phyloP scores from a whole-genome alignment of 2,113 vertebrate species.

The Thamnophis sirtalis region DNA sequence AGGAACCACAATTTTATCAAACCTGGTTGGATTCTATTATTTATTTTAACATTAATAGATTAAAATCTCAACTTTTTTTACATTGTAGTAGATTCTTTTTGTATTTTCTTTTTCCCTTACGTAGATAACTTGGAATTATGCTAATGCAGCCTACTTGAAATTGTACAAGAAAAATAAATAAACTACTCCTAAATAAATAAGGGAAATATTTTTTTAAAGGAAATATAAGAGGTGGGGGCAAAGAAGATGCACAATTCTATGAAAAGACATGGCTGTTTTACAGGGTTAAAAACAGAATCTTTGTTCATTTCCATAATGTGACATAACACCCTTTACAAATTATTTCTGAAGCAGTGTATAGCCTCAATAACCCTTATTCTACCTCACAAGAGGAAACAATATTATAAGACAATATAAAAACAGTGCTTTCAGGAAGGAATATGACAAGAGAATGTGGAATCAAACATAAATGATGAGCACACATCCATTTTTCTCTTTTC shows the following conservation, averaged over 20 bases:
- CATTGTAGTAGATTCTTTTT: not conserved
- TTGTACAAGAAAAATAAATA: not conserved
- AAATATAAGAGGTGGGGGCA: not conserved
- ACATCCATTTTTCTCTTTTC: not conserved
- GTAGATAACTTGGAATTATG: not conserved
- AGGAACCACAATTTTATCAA: not conserved
- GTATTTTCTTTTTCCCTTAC: not conserved
- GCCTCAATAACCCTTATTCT: not conserved
- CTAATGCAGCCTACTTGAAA: not conserved
- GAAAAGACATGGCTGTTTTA: not conserved
- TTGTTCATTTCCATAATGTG: not conserved
- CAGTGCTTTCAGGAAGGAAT: conserved; percentile 9
- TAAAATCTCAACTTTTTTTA: not conserved
- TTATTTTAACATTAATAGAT: not conserved
- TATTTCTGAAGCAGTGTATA: not conserved
- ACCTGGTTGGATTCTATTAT: not conserved
- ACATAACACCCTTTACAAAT: not conserved
- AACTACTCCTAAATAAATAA: not conserved
- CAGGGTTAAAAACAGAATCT: not conserved
- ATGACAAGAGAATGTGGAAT: not conserved
- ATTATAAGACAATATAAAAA: not conserved
- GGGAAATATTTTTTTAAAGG: not conserved
- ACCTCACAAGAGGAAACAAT: not conserved
- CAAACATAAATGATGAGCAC: not conserved
- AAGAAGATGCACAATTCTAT: not conserved